These are phyloP conservation scores for Enchytraeus crypticus DNA, from an alignment of 2,888 invertebrate genomes.

Conservation along the genomic window DNA sequence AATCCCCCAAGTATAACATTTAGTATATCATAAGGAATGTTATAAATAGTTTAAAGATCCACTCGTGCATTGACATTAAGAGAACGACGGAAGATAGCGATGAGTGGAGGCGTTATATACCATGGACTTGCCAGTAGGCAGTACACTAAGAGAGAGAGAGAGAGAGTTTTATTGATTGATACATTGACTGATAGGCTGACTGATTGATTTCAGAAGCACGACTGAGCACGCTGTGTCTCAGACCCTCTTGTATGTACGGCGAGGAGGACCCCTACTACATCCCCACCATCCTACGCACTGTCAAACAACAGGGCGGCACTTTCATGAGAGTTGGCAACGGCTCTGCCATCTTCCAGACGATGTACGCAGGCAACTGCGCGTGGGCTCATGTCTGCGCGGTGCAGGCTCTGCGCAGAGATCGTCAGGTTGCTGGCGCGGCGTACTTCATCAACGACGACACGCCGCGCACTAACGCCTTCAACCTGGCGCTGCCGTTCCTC, in stretches of 20 bases:
- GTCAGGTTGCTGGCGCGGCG: conserved; percentile 31
- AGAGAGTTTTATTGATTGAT: too few relatives aligned
- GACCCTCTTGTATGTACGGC: conserved; percentile 60
- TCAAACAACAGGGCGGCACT: conserved; percentile 51
- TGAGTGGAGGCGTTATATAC: too few relatives aligned
- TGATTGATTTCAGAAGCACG: neutral
- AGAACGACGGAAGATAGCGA: too few relatives aligned
- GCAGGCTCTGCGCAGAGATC: conserved; percentile 51
- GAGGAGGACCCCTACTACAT: conserved; percentile 58
- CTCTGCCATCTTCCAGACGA: conserved; percentile 50
- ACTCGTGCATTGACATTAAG: too few relatives aligned
- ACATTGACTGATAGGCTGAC: too few relatives aligned
- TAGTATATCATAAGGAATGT: too few relatives aligned
- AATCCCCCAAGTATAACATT: too few relatives aligned
- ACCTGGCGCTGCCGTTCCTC: conserved; percentile 47
- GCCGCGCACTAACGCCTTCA: conserved; percentile 54
- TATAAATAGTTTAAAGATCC: too few relatives aligned
- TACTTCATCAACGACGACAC: conserved; percentile 61
- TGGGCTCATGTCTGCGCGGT: conserved; percentile 60
- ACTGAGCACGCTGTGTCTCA: conserved; percentile 53
- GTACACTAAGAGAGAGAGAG: too few relatives aligned
- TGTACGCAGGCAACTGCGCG: conserved; percentile 57
- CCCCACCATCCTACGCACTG: conserved; percentile 50
- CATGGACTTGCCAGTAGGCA: too few relatives aligned
- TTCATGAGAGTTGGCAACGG: conserved; percentile 54